Conservation (phyloP, 2,113 vertebrate species). For the Notothenia rossii region DNA sequence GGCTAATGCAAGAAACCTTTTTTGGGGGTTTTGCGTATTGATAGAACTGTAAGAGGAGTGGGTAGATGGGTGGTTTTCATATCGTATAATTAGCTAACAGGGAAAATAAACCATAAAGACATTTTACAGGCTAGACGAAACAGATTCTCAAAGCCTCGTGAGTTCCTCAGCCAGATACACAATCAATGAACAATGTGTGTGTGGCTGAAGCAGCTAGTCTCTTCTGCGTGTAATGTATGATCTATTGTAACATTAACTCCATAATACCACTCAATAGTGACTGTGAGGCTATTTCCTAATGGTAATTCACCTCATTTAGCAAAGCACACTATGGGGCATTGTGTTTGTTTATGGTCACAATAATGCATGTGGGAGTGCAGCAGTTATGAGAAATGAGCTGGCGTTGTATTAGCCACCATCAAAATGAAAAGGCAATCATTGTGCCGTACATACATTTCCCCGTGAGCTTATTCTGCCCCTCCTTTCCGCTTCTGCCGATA, state of each 20-base stretch:
- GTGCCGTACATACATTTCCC: constrained; percentile 53
- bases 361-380: constrained; percentile 44
- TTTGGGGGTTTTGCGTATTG: not conserved
- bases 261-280: constrained; percentile 42
- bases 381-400: constrained; percentile 56
- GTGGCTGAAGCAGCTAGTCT: not conserved
- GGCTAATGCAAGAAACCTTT: not conserved
- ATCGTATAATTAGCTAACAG: not conserved
- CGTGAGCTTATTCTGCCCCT: constrained; percentile 16
- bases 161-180: not conserved
- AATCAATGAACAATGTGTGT: not conserved
- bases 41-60: not conserved
- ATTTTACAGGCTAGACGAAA: not conserved
- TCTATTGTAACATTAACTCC: constrained; percentile 44
- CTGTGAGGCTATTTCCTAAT: constrained; percentile 46
- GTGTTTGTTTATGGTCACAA: constrained; percentile 66
- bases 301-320: constrained; percentile 71
- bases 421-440: constrained; percentile 61
- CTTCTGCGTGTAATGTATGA: constrained; percentile 26
- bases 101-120: not conserved
- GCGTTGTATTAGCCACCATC: constrained; percentile 36
- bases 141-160: not conserved
- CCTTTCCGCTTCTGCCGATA: constrained; percentile 3
- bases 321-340: constrained; percentile 55
- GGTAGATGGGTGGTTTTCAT: not conserved